Evolutionary conservation across 2,888 invertebrate species (phyloP), one percentile per base, ranked within the genome.

Genomic region (Tromatobia lineatoria): DNA sequence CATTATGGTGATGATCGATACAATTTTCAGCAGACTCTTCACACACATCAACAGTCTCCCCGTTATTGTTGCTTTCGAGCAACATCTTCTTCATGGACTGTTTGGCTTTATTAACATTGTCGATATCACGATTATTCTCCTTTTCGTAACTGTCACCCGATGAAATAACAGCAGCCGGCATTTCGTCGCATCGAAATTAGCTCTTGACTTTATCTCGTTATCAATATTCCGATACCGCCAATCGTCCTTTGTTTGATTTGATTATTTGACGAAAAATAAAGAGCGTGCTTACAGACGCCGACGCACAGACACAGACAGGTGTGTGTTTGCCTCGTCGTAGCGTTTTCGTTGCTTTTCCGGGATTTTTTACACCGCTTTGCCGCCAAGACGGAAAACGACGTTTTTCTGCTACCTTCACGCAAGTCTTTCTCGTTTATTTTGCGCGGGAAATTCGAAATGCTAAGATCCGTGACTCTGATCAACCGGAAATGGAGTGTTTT

Each of bases 181-280:
- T 83, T 75, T 76, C 64, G 64, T 38, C 20, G 61, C 61, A 75
- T 75, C 47, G 45, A 73, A 42, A 13, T 54, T 11, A 71, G 13
- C 93, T 90, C 86, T 94, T 94, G 50, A 94, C 93, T 90, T 94
- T 94, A 23, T 47, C 38, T 45, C 6, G 3, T 64, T 20, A 8
- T 3, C 20, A n/a, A 15, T 4, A 61, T 7, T 8, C 13, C 38
- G 3, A 4, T 11, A 0, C 23, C 15, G 13, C 20, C 3, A 0
- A 13, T 20, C 20, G 50, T 64, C 23, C 15, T 66, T 42, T 92
- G 87, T 94, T 94, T 1, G 90, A 82, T 76, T 94, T 94, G 15
- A 88, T 34, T 34, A 8, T 18, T 64, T 11, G 20, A 64, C 3
- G 8, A 61, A 34, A n/a, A 34, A 61, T 64, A 3, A 38, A 64